Percentiles rank a stretch among this genome's conserved stretches.
Conservation (phyloP, 2,888 invertebrate species). For the Sympetrum striolatum region DNA sequence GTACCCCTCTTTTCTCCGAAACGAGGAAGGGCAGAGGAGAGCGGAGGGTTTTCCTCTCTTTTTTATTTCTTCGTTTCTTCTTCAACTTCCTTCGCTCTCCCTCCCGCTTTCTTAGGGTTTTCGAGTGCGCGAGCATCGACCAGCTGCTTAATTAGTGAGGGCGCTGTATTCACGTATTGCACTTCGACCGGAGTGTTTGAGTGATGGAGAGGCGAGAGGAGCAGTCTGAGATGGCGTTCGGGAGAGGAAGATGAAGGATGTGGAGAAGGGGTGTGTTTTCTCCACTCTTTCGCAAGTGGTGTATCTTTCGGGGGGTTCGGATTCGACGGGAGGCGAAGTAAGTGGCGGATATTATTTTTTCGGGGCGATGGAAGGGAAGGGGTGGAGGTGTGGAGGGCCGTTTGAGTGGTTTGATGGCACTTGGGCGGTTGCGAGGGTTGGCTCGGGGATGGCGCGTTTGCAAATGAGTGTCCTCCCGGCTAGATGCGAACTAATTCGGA, state of each 20-base stretch:
- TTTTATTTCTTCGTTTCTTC: background rate
- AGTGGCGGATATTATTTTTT: background rate
- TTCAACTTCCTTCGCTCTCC: background rate
- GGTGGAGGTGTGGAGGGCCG: background rate
- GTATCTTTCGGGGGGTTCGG: background rate
- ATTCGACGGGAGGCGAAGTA: background rate
- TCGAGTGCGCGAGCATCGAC: conserved; percentile 19
- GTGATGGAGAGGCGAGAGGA: background rate
- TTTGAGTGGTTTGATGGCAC: background rate
- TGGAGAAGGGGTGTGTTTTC: background rate
- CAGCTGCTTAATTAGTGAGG: conserved; percentile 36
- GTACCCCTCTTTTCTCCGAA: background rate
- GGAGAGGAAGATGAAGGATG: background rate
- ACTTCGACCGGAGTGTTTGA: conserved; percentile 7
- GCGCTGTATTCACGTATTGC: conserved; percentile 9
- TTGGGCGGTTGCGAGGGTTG: background rate
- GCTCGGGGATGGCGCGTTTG: background rate
- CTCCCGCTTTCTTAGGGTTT: background rate
- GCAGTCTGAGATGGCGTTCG: background rate
- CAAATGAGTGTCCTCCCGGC: background rate
- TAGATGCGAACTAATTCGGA: background rate
- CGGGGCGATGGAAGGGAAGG: background rate
- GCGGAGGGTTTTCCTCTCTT: background rate
- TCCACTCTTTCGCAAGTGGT: background rate
- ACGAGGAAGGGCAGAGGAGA: background rate